Evolutionary conservation across 2,113 vertebrate genomes (phyloP).

Genomic region (Hiodon alosoides): DNA sequence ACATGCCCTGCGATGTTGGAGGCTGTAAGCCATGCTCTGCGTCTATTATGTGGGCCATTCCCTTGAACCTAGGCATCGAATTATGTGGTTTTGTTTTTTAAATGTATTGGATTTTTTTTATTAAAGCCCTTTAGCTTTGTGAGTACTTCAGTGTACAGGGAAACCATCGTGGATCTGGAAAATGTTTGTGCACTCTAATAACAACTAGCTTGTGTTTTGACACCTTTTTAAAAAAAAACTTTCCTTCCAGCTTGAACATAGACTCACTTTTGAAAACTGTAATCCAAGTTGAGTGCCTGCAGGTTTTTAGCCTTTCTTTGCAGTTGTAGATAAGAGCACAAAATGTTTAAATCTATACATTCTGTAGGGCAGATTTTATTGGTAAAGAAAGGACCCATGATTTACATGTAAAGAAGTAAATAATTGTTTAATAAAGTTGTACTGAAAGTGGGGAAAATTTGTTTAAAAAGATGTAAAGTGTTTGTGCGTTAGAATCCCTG

Average conservation of each 20-base stretch:
- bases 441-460: not conserved
- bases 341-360: conserved; percentile 17
- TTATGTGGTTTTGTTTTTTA: not conserved
- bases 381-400: not conserved
- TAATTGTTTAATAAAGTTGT: conserved; percentile 24
- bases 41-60: not conserved
- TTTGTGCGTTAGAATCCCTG: not conserved
- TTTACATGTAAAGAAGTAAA: conserved; percentile 16
- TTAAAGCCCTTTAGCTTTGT: not conserved
- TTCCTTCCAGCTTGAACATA: not conserved
- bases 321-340: conserved; percentile 21
- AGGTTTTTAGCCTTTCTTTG: conserved; percentile 19
- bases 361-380: conserved; percentile 11
- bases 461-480: not conserved
- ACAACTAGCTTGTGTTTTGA: not conserved
- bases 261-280: conserved; percentile 16
- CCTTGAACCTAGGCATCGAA: not conserved
- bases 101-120: not conserved
- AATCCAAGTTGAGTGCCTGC: conserved; percentile 20
- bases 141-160: conserved; percentile 10
- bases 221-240: not conserved
- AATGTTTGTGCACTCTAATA: conserved; percentile 1
- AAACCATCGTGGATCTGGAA: not conserved
- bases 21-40: not conserved
- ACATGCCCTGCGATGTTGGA: not conserved